phyloP scores from a whole-genome alignment of 2,113 vertebrate genomes.

The Plecturocebus donacophilus region DNA sequence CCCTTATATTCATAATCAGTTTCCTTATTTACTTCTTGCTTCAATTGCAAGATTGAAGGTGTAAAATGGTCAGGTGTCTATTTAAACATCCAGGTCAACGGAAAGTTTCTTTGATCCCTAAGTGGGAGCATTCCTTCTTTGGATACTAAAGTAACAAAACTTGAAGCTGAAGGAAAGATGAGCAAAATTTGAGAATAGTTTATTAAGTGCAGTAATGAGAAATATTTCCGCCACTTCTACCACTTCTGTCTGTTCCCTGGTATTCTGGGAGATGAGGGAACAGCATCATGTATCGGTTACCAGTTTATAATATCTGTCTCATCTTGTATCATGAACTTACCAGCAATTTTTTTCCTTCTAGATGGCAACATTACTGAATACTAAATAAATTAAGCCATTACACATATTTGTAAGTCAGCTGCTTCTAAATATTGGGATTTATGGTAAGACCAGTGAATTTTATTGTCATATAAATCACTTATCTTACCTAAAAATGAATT shows the following conservation, averaged over 20 bases:
- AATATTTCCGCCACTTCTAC: background rate
- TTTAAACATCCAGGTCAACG: background rate
- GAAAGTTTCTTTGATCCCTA: background rate
- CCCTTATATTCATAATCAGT: background rate
- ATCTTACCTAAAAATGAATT: slow-evolving; percentile 2
- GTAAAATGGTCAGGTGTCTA: background rate
- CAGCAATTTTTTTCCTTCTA: background rate
- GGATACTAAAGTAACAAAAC: background rate
- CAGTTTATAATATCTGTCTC: background rate
- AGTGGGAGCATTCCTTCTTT: background rate
- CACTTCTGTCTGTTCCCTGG: background rate
- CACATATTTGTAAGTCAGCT: background rate
- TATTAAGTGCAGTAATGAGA: background rate
- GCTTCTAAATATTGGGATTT: background rate
- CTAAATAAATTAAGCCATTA: slow-evolving; percentile 4
- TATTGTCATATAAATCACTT: background rate
- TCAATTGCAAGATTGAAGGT: background rate
- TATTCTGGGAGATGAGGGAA: background rate
- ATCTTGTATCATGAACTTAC: background rate
- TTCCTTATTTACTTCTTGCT: background rate
- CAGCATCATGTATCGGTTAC: background rate
- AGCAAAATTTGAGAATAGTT: background rate
- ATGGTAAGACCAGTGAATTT: background rate
- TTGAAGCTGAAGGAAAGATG: background rate
- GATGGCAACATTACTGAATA: background rate